A percentile compares a stretch with the other conserved stretches of the same genome.
These are phyloP conservation scores for Dryobotodes eremita DNA, from an alignment of 2,888 invertebrate genomes.

Conservation along the genomic window DNA sequence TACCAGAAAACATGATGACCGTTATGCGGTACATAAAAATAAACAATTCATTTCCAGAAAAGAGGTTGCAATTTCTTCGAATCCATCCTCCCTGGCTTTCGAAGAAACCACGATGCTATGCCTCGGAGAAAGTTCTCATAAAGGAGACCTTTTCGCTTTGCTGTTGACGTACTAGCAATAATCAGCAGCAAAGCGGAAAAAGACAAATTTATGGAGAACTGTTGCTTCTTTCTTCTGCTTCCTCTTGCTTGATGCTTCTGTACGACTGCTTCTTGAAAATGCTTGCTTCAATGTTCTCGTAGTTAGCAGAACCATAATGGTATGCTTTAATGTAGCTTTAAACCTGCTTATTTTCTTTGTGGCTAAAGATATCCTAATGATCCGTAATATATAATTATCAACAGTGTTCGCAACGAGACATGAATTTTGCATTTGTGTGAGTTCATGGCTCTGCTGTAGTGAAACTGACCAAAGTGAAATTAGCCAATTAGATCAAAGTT, in stretches of 20 bases:
- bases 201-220: constrained; percentile 90
- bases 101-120: neutral
- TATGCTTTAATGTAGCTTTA: neutral
- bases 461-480: neutral
- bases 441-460: neutral
- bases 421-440: neutral
- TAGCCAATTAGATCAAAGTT: neutral
- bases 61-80: neutral
- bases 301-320: neutral
- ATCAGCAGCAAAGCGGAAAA: constrained; percentile 92
- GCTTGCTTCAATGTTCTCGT: neutral
- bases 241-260: constrained; percentile 48
- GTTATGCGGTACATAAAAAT: neutral
- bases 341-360: neutral
- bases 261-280: neutral
- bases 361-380: neutral
- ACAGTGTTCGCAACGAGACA: neutral
- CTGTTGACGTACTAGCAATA: constrained; percentile 85
- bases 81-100: neutral
- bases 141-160: constrained; percentile 91
- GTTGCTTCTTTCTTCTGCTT: constrained; percentile 71
- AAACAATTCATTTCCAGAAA: constrained; percentile 5
- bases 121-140: constrained; percentile 87
- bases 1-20: neutral
- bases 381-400: neutral